phyloP scores from a whole-genome alignment of 1,140 invertebrate genomes.

The Brachionus paranguensis region DNA sequence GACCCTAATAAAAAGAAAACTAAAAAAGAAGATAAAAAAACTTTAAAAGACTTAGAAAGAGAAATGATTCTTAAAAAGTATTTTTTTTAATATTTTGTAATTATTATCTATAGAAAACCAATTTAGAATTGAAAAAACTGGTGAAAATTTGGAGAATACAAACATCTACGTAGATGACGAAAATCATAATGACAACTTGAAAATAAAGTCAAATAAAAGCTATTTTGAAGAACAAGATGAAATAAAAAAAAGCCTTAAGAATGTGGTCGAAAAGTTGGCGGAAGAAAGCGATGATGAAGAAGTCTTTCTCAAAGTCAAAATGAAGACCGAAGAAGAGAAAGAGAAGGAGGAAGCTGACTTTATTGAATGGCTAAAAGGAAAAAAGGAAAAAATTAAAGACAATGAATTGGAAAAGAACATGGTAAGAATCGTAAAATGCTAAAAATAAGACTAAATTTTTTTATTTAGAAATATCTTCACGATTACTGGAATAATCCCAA shows the following conservation, averaged over 20 bases:
- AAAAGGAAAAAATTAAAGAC: slow-evolving; percentile 63
- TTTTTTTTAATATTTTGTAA: slow-evolving; percentile 54
- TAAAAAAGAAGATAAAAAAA: slow-evolving; percentile 59
- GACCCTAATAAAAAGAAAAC: slow-evolving; percentile 50
- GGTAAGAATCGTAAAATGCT: not conserved
- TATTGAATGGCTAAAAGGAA: slow-evolving; percentile 73
- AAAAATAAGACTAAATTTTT: not conserved
- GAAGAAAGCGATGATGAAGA: slow-evolving; percentile 43
- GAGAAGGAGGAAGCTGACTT: slow-evolving; percentile 67
- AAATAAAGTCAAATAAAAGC: slow-evolving; percentile 41
- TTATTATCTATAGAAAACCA: slow-evolving; percentile 57
- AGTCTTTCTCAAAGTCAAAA: slow-evolving; percentile 40
- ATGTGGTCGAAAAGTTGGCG: not conserved
- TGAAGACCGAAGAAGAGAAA: slow-evolving; percentile 9
- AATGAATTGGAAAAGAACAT: not conserved
- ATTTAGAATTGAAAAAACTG: slow-evolving; percentile 41
- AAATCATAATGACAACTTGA: slow-evolving; percentile 36
- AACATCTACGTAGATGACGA: slow-evolving; percentile 39
- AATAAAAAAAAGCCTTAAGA: slow-evolving; percentile 58
- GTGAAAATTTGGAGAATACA: slow-evolving; percentile 43
- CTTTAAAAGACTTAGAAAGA: slow-evolving; percentile 72
- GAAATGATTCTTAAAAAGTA: slow-evolving; percentile 67
- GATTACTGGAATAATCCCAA: slow-evolving; percentile 74
- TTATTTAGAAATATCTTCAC: slow-evolving; percentile 63
- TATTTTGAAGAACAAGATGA: slow-evolving; percentile 67